Evolutionary conservation across 64 coral and sea anemone genomes (phyloP), one percentile per base, ranked within the genome.

Genomic region (Stichodactyla helianthus): DNA sequence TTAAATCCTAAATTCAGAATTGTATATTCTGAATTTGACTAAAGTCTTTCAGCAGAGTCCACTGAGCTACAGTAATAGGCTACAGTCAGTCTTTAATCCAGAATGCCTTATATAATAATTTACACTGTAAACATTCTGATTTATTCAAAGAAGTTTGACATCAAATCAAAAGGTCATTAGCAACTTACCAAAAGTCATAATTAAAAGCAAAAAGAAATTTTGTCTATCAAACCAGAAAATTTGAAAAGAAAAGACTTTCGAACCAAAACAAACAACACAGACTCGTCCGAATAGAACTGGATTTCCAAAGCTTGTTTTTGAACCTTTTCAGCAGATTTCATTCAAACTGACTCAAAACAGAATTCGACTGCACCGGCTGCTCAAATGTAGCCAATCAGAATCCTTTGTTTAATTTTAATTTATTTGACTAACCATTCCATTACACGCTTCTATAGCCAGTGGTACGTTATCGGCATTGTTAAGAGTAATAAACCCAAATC

Each of bases 401-500:
- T 65, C 62, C 62, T 27, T 74, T 25, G 7, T 4, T 2, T 74
- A 26, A 28, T 74, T 74, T 74, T 2, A 74, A 27, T 60, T 68
- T 13, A 74, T 58, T 58, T 11, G 26, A 56, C 63, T 79, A 52
- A 86, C 89, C 65, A 56, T 53, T 23, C 59, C 64, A 59, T 84
- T 53, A 16, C 84, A 31, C 23, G 57, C 50, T 5, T 81, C 18
- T 11, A 61, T 57, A 28, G 84, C 89, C 53, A 11, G 3, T 53
- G 14, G 0, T 20, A 79, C 67, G 12, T 60, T 15, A 1, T 25
- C 64, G 0, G 26, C 6, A 5, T 59, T 23, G 5, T 55, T 5
- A 25, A 91, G 79, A 26, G 83, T 86, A 65, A 91, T 83, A 91
- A 91, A 91, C 15, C 89, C 89, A 86, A 91, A 91, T 15, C 89